A percentile compares a stretch with the other conserved stretches of the same genome.
Evolutionary conservation across 2,888 invertebrate species (phyloP).

Genomic region (Rhabditoides inermis): DNA sequence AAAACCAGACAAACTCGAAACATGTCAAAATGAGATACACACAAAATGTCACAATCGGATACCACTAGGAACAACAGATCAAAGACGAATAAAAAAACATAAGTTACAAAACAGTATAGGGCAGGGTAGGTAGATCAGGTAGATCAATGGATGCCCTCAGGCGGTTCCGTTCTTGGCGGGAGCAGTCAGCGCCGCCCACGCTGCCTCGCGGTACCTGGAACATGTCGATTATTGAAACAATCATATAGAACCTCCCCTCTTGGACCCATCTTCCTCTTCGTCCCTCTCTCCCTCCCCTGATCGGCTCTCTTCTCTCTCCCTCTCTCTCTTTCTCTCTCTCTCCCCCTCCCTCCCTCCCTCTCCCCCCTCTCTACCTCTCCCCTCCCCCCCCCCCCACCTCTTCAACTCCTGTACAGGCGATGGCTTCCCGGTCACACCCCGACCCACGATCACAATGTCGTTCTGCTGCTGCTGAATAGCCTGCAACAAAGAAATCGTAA

Average conservation of each 20-base stretch:
- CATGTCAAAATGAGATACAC: too few species aligned
- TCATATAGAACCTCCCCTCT: constrained; percentile 61
- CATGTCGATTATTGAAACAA: not conserved
- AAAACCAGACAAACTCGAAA: too few species aligned
- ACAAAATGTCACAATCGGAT: too few species aligned
- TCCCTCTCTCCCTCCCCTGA: too few species aligned
- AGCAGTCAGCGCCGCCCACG: not conserved
- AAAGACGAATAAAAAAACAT: too few species aligned
- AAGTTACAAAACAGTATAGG: too few species aligned
- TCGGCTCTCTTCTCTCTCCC: too few species aligned
- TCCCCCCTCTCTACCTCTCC: constrained; percentile 66
- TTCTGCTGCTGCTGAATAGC: constrained; percentile 74
- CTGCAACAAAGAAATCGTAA: constrained; percentile 44
- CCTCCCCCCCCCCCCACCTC: constrained; percentile 68
- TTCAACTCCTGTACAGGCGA: constrained; percentile 65
- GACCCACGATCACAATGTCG: constrained; percentile 86
- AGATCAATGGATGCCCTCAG: too few species aligned
- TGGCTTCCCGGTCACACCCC: constrained; percentile 66
- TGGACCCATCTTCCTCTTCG: constrained; percentile 66
- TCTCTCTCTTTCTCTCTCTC: too few species aligned
- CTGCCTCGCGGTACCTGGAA: not conserved
- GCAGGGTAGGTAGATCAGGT: too few species aligned
- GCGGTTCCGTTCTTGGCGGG: too few species aligned
- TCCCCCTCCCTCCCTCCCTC: constrained; percentile 68
- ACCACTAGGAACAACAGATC: too few species aligned